Conservation (phyloP, 2,113 vertebrate species). For the Mesembrinibis cayennensis region DNA sequence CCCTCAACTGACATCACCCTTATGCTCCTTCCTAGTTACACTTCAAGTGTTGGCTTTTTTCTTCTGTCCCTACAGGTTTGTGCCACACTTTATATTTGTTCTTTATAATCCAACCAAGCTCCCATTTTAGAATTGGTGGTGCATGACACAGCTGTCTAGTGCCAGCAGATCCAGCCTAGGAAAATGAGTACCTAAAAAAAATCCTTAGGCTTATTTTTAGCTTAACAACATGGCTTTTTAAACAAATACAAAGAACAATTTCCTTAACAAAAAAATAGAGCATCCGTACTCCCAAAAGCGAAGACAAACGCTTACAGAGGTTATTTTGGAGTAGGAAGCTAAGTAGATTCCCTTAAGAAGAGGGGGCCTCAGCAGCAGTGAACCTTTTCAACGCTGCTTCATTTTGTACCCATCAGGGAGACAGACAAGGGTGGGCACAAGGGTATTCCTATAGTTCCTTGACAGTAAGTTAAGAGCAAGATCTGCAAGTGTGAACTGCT, state of each 20-base stretch:
- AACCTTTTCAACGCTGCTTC: neutral
- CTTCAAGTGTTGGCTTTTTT: neutral
- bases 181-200: neutral
- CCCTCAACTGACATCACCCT: neutral
- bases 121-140: neutral
- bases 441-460: neutral
- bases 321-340: neutral
- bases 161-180: neutral
- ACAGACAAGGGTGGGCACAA: neutral
- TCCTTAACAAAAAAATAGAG: neutral
- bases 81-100: neutral
- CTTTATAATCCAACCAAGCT: neutral
- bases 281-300: neutral
- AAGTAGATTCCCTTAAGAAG: neutral
- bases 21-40: neutral
- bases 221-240: neutral
- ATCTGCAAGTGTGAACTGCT: slow-evolving; percentile 4
- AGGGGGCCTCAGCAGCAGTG: neutral
- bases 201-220: neutral
- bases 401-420: neutral
- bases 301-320: neutral
- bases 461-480: neutral
- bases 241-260: neutral
- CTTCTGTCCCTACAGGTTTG: neutral
- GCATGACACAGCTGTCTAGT: neutral